A percentile compares a stretch with the other conserved stretches of the same genome.
Conservation (phyloP, 2,888 invertebrate species). For the Rhopalosiphum nymphaeae region DNA sequence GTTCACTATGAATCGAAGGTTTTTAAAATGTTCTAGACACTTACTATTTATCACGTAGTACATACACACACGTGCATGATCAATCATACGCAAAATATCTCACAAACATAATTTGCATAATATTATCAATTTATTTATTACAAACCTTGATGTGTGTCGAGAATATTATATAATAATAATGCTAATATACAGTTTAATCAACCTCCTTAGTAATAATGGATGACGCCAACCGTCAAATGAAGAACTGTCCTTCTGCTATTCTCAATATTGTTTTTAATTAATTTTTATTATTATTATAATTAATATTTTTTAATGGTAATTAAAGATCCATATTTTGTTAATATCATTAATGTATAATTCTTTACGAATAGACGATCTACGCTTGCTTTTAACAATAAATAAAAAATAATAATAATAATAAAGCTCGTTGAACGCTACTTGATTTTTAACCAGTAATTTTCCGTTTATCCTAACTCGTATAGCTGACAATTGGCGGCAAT, state of each 20-base stretch:
- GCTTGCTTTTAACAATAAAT: not conserved
- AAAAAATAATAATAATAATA: not conserved
- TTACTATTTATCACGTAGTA: not conserved
- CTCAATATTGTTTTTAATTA: not conserved
- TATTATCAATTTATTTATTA: not conserved
- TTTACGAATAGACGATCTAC: not conserved
- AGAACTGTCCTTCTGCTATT: not conserved
- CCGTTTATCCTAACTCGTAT: slow-evolving; percentile 20
- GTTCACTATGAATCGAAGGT: not conserved
- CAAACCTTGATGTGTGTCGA: not conserved
- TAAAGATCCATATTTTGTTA: not conserved
- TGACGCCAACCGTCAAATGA: not conserved
- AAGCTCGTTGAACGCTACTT: not conserved
- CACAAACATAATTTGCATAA: not conserved
- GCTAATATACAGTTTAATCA: not conserved
- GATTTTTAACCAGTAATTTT: slow-evolving; percentile 28
- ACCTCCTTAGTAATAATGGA: not conserved
- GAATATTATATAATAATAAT: not conserved
- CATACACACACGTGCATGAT: not conserved
- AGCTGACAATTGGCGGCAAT: slow-evolving; percentile 33
- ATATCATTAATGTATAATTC: not conserved
- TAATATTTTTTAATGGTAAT: not conserved
- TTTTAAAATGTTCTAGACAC: not conserved
- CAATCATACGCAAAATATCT: not conserved
- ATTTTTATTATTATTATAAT: not conserved